A percentile compares a stretch with the other conserved stretches of the same genome.
These are phyloP conservation scores for Atta texana DNA, from an alignment of 1,140 invertebrate genomes.

Conservation along the genomic window DNA sequence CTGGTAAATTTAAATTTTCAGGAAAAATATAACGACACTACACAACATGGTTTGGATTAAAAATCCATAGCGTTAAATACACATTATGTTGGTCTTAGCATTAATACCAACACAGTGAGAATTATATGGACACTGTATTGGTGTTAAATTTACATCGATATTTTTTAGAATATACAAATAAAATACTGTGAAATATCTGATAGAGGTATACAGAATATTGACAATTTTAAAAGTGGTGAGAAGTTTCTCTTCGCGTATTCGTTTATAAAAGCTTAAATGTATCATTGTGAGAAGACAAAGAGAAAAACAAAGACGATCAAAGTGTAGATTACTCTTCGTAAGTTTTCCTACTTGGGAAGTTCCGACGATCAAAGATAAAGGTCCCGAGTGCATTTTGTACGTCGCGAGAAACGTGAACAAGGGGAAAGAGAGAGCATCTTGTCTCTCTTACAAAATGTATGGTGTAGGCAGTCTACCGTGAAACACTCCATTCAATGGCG, in stretches of 20 bases:
- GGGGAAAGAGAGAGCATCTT: conserved; percentile 1
- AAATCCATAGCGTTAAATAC: too few relatives aligned
- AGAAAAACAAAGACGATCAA: conserved; percentile 6
- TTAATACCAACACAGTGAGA: too few relatives aligned
- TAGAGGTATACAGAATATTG: neutral
- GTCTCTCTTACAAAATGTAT: conserved; percentile 80
- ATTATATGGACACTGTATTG: too few relatives aligned
- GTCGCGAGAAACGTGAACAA: conserved; percentile 41
- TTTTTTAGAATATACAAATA: too few relatives aligned
- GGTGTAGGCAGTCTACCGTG: conserved; percentile 79
- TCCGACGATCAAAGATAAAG: conserved; percentile 62
- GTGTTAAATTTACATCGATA: too few relatives aligned
- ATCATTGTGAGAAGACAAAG: neutral
- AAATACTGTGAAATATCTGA: neutral
- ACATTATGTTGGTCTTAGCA: too few relatives aligned
- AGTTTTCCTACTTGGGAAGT: conserved; percentile 33
- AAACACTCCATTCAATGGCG: conserved; percentile 82
- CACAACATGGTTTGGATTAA: too few relatives aligned
- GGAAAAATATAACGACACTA: too few relatives aligned
- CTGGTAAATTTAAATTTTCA: too few relatives aligned
- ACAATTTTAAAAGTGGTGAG: neutral
- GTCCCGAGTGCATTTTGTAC: conserved; percentile 48
- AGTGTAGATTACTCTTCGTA: conserved; percentile 13
- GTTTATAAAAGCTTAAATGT: conserved; percentile 38
- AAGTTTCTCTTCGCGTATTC: neutral